Evolutionary conservation across 35 echinoderm and acorn worm genomes (phyloP).

Genomic region (Heliocidaris erythrogramma): DNA sequence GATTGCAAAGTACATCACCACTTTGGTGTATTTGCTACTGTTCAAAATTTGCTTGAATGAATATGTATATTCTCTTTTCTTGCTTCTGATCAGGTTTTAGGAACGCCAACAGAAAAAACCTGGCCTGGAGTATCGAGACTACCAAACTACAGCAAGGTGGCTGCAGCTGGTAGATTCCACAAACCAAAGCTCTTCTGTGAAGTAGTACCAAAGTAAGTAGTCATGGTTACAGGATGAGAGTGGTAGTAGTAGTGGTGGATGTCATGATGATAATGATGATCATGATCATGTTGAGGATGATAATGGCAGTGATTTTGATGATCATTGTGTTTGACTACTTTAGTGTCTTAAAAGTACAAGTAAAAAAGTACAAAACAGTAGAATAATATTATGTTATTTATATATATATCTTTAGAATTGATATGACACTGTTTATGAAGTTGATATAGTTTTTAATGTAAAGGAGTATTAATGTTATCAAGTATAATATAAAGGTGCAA

Average conservation of each 20-base stretch:
- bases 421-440: too few relatives aligned
- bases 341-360: too few relatives aligned
- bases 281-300: background rate
- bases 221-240: background rate
- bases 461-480: too few relatives aligned
- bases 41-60: background rate
- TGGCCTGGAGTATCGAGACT: slow-evolving; percentile 81
- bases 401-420: too few relatives aligned
- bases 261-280: background rate
- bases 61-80: background rate
- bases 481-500: too few relatives aligned
- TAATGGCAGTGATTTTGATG: too few relatives aligned
- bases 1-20: too few relatives aligned
- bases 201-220: slow-evolving; percentile 62
- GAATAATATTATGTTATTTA: too few relatives aligned
- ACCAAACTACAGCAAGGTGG: slow-evolving; percentile 73
- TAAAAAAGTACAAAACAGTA: too few relatives aligned
- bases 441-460: too few relatives aligned
- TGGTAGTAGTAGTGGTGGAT: background rate
- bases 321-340: too few relatives aligned
- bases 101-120: slow-evolving; percentile 81
- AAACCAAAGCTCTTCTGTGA: slow-evolving; percentile 51
- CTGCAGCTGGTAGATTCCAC: slow-evolving; percentile 43
- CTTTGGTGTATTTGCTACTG: too few relatives aligned
- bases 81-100: slow-evolving; percentile 61